Evolutionary conservation across 2,797 vertebrate genomes (phyloP).

Genomic region (Neostethus bicornis): DNA sequence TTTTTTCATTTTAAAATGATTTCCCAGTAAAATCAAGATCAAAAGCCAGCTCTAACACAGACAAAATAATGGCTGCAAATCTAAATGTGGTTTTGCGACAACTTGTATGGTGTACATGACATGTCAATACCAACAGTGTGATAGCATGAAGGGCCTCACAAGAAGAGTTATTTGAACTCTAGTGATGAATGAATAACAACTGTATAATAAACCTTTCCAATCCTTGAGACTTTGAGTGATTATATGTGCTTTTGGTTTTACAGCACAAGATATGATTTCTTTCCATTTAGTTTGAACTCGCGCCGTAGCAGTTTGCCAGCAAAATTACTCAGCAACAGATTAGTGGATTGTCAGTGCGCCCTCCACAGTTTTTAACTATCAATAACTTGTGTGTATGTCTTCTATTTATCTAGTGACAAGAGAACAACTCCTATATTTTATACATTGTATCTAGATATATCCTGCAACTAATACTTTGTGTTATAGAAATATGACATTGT

Average conservation of each 20-base stretch:
- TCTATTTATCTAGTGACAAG: slow-evolving; percentile 56
- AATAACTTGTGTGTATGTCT: slow-evolving; percentile 48
- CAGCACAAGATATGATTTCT: slow-evolving; percentile 34
- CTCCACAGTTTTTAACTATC: slow-evolving; percentile 50
- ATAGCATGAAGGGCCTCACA: slow-evolving; percentile 40
- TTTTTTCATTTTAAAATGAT: slow-evolving; percentile 32
- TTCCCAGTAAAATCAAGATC: slow-evolving; percentile 55
- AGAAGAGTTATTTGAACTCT: slow-evolving; percentile 32
- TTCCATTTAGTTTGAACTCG: slow-evolving; percentile 17
- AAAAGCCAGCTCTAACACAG: slow-evolving; percentile 55
- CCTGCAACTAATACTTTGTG: slow-evolving; percentile 64
- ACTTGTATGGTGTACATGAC: slow-evolving; percentile 37
- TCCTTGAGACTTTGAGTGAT: slow-evolving; percentile 32
- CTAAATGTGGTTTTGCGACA: slow-evolving; percentile 56
- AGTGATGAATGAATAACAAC: slow-evolving; percentile 36
- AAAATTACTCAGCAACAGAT: slow-evolving; percentile 47
- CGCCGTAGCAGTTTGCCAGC: slow-evolving; percentile 18
- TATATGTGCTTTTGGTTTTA: slow-evolving; percentile 35
- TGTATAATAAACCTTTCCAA: slow-evolving; percentile 35
- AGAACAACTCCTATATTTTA: slow-evolving; percentile 52
- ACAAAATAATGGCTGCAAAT: slow-evolving; percentile 48
- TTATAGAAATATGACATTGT: slow-evolving; percentile 68
- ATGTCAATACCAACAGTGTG: slow-evolving; percentile 31
- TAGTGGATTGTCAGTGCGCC: slow-evolving; percentile 77
- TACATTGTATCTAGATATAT: slow-evolving; percentile 62